These are phyloP conservation scores for Zaprionus taronus DNA, from an alignment of 1,140 invertebrate genomes.

Conservation along the genomic window DNA sequence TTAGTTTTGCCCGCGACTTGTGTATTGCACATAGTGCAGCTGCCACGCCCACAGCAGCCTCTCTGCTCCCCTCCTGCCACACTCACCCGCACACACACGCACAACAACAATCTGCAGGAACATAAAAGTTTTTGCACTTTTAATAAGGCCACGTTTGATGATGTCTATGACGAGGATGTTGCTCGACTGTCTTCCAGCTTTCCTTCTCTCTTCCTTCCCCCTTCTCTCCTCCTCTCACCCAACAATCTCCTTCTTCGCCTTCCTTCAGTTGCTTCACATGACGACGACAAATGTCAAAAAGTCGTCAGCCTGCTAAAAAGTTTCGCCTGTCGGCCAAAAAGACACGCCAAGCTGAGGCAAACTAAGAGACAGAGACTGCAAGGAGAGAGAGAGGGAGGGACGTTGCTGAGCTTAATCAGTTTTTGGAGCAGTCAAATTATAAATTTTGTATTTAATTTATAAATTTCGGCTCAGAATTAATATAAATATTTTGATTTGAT, in stretches of 20 bases:
- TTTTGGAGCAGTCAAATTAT: neutral
- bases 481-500: neutral
- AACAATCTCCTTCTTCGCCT: neutral
- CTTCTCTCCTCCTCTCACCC: neutral
- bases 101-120: constrained; percentile 60
- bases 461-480: neutral
- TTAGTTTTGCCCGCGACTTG: constrained; percentile 58
- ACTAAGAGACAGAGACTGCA: neutral
- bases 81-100: neutral
- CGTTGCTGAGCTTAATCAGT: neutral
- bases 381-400: neutral
- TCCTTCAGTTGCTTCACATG: constrained; percentile 14
- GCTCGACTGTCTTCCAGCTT: constrained; percentile 10
- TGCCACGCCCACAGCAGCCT: neutral
- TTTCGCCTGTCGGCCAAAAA: constrained; percentile 28
- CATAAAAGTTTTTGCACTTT: constrained; percentile 73
- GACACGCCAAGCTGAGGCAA: neutral
- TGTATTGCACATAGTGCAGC: constrained; percentile 30
- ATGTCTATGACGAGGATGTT: constrained; percentile 41
- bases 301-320: constrained; percentile 55
- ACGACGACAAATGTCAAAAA: constrained; percentile 72
- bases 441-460: neutral
- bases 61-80: neutral
- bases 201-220: neutral
- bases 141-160: constrained; percentile 76